Percentiles rank a stretch among this genome's conserved stretches.
Conservation (phyloP, 2,888 invertebrate species). For the Epinotia demarniana region DNA sequence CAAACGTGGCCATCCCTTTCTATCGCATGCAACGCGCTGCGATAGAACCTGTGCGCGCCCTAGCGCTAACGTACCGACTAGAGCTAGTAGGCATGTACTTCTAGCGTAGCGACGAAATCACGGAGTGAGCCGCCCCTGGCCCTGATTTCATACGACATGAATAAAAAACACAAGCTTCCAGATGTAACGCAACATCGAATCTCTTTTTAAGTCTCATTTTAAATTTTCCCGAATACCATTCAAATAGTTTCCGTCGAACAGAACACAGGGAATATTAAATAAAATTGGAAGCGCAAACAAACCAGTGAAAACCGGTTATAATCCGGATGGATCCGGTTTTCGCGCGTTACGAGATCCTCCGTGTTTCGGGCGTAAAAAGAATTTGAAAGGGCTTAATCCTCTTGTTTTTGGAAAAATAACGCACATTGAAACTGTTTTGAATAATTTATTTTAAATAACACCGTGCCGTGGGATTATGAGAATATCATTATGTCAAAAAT, state of each 20-base stretch:
- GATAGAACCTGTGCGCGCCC: too few relatives aligned
- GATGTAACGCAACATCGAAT: slow-evolving; percentile 19
- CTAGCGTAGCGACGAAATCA: too few relatives aligned
- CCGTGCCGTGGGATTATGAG: slow-evolving; percentile 14
- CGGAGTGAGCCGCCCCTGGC: not conserved
- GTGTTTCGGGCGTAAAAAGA: slow-evolving; percentile 19
- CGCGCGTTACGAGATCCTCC: slow-evolving; percentile 44
- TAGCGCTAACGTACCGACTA: too few relatives aligned
- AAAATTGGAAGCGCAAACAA: slow-evolving; percentile 33
- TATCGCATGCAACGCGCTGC: too few relatives aligned
- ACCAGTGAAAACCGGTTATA: slow-evolving; percentile 42
- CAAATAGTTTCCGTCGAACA: slow-evolving; percentile 34
- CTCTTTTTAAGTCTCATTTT: slow-evolving; percentile 5
- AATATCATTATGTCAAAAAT: slow-evolving; percentile 20
- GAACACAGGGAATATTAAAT: slow-evolving; percentile 41
- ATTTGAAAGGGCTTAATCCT: slow-evolving; percentile 35
- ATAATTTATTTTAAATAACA: slow-evolving; percentile 40
- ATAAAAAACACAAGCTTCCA: not conserved
- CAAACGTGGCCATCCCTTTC: too few relatives aligned
- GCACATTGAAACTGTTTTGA: slow-evolving; percentile 30
- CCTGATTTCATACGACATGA: not conserved
- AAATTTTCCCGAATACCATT: slow-evolving; percentile 19
- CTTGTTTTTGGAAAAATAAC: slow-evolving; percentile 33
- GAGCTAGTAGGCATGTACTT: too few relatives aligned
- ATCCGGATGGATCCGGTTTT: slow-evolving; percentile 47